Evolutionary conservation across 2,113 vertebrate genomes (phyloP).

Genomic region (Myanophis thanlyinensis): DNA sequence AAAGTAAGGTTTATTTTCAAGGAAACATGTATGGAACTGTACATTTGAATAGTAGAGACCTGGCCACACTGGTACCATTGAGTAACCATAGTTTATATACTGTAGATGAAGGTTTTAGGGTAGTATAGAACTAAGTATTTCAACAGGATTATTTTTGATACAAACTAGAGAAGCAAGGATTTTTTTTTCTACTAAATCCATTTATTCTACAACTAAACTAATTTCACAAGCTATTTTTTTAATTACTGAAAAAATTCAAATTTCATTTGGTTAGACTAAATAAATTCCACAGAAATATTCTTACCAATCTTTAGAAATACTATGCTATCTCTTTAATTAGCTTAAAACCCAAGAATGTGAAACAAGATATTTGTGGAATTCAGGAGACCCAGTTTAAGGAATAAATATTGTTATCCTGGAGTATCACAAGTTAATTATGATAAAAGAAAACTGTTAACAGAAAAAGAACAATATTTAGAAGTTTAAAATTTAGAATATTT

Average conservation of each 20-base stretch:
- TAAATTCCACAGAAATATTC: background rate
- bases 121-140: background rate
- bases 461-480: background rate
- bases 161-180: background rate
- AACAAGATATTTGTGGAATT: background rate
- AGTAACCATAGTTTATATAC: background rate
- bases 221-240: background rate
- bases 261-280: background rate
- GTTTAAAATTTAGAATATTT: background rate
- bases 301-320: background rate
- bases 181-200: background rate
- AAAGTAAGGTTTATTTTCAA: background rate
- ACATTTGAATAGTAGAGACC: background rate
- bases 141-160: background rate
- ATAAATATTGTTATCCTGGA: background rate
- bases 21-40: background rate
- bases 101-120: background rate
- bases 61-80: background rate
- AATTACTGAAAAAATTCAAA: background rate
- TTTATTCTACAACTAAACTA: background rate
- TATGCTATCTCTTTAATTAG: background rate
- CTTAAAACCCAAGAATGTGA: background rate
- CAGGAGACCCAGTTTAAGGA: background rate
- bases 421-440: background rate
- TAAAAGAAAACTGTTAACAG: background rate